Percentiles rank a stretch among this genome's conserved stretches.
Conservation (phyloP, 2,113 vertebrate species). For the Misgurnus anguillicaudatus region DNA sequence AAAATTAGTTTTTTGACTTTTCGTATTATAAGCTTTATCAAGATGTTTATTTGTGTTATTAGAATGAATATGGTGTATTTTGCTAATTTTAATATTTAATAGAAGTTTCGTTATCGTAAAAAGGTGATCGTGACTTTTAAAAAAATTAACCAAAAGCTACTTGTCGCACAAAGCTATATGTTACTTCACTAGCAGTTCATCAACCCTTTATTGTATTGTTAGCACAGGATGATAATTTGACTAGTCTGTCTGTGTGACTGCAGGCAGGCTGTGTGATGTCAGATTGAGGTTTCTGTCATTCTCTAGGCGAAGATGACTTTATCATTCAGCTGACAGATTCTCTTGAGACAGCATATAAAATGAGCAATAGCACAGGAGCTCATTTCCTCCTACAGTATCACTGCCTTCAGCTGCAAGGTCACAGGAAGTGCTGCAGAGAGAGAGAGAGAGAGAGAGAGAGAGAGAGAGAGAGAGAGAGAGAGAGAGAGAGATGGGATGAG, state of each 20-base stretch:
- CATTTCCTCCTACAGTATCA: constrained; percentile 35
- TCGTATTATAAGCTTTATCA: too few relatives aligned
- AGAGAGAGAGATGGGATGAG: neutral
- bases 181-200: neutral
- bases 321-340: constrained; percentile 46
- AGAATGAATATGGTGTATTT: too few relatives aligned
- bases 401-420: constrained; percentile 51
- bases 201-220: neutral
- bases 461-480: neutral
- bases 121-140: too few relatives aligned
- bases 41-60: too few relatives aligned
- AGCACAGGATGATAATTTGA: neutral
- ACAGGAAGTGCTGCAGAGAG: constrained; percentile 35
- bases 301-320: constrained; percentile 30
- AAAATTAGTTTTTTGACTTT: too few relatives aligned
- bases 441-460: constrained; percentile 15
- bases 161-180: neutral
- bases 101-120: too few relatives aligned
- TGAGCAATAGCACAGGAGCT: constrained; percentile 8
- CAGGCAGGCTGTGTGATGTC: constrained; percentile 10
- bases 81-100: too few relatives aligned
- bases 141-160: neutral
- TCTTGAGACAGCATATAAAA: constrained; percentile 35
- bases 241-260: neutral
- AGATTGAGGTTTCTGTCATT: constrained; percentile 27